phyloP scores from a whole-genome alignment of 2,113 vertebrate species.

The Stegastes partitus region DNA sequence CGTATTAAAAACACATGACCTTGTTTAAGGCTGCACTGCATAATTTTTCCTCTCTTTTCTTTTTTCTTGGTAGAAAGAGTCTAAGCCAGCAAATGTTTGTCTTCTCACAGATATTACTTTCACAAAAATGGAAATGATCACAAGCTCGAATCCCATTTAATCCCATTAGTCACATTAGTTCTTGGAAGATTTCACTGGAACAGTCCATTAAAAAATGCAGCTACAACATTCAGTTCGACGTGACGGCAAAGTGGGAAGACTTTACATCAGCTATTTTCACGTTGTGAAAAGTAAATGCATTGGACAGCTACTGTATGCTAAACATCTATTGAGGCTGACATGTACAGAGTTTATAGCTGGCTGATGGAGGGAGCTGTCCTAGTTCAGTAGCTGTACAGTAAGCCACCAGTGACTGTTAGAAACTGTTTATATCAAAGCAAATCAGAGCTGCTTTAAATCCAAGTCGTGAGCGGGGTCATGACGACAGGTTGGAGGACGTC shows the following conservation, averaged over 20 bases:
- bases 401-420: not conserved
- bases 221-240: no score
- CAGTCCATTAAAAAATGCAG: no score
- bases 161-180: no score
- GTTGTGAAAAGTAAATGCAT: no score
- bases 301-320: no score
- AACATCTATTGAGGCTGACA: no score
- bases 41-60: not conserved
- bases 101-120: constrained; percentile 1
- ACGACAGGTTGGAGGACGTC: not conserved
- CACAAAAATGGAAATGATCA: not conserved
- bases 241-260: no score
- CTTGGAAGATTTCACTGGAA: no score
- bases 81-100: not conserved
- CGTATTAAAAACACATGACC: not conserved
- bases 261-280: no score
- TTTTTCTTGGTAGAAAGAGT: not conserved
- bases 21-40: constrained; percentile 5
- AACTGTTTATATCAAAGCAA: constrained; percentile 18
- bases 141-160: not conserved
- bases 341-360: not conserved
- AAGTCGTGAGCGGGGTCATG: not conserved
- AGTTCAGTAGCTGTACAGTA: not conserved
- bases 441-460: constrained; percentile 7
- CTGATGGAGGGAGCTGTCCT: not conserved